These are phyloP conservation scores for Pogona vitticeps DNA, from an alignment of 2,113 vertebrate genomes.

Conservation along the genomic window DNA sequence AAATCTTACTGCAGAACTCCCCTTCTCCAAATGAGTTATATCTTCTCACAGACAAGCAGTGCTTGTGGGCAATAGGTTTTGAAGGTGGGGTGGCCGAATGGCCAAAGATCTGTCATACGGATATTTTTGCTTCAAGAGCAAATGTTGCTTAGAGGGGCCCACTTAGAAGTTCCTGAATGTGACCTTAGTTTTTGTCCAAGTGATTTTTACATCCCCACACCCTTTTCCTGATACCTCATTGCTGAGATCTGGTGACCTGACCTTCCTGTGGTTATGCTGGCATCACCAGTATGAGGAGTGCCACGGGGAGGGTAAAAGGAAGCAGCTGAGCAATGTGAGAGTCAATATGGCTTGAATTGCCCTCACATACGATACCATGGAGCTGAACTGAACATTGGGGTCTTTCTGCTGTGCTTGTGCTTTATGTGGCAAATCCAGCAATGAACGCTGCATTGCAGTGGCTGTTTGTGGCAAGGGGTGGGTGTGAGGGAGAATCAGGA, in stretches of 20 bases:
- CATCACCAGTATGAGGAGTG: slow-evolving; percentile 10
- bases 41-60: neutral
- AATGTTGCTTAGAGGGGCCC: neutral
- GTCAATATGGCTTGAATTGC: neutral
- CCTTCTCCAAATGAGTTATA: neutral
- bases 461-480: neutral
- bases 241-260: neutral
- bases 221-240: neutral
- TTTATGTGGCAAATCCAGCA: neutral
- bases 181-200: neutral
- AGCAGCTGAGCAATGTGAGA: slow-evolving; percentile 13
- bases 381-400: slow-evolving; percentile 1
- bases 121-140: neutral
- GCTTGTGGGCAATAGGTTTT: no score
- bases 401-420: neutral
- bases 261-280: neutral
- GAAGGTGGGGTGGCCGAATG: no score
- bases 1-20: neutral
- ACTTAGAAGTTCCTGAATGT: neutral
- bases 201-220: neutral
- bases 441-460: neutral
- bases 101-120: neutral
- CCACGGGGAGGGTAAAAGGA: neutral
- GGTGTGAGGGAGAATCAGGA: neutral
- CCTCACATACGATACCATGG: neutral